Evolutionary conservation across 2,888 invertebrate species (phyloP).

Genomic region (Actias luna): DNA sequence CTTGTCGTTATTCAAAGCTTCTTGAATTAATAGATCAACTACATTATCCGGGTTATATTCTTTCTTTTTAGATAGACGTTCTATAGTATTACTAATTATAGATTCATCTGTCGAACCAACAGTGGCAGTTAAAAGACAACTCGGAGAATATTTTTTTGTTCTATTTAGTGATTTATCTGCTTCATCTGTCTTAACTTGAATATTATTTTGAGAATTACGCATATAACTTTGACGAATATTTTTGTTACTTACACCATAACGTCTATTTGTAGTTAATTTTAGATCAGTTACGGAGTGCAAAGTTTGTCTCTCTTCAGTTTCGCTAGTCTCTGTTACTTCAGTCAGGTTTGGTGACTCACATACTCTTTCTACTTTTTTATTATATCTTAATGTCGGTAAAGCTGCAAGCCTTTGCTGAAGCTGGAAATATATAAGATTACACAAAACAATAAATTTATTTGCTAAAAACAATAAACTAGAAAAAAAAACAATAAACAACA

Average conservation of each 20-base stretch:
- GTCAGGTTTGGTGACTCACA: conserved; percentile 53
- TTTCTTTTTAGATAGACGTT: conserved; percentile 46
- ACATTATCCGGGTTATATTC: conserved; percentile 45
- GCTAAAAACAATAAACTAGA: too few species aligned
- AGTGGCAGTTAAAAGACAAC: conserved; percentile 51
- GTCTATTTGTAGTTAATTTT: conserved; percentile 28
- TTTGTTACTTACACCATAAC: conserved; percentile 39
- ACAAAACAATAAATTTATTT: too few species aligned
- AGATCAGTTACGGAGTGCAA: conserved; percentile 30
- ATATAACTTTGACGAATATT: conserved; percentile 12
- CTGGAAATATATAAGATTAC: too few species aligned
- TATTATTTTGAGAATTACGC: conserved; percentile 34
- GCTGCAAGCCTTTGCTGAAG: conserved; percentile 57
- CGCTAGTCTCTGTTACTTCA: conserved; percentile 54
- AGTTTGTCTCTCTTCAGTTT: conserved; percentile 44
- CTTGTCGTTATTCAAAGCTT: conserved; percentile 41
- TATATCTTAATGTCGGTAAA: conserved; percentile 45
- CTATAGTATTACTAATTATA: conserved; percentile 53
- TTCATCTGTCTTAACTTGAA: conserved; percentile 19
- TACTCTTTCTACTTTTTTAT: conserved; percentile 47
- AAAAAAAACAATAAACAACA: too few species aligned
- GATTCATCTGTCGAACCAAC: conserved; percentile 50
- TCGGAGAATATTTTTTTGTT: conserved; percentile 35
- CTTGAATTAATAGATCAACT: conserved; percentile 52
- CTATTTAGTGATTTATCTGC: conserved; percentile 27